These are phyloP conservation scores for Seira musarum DNA, from an alignment of 2,888 invertebrate genomes.

Conservation along the genomic window DNA sequence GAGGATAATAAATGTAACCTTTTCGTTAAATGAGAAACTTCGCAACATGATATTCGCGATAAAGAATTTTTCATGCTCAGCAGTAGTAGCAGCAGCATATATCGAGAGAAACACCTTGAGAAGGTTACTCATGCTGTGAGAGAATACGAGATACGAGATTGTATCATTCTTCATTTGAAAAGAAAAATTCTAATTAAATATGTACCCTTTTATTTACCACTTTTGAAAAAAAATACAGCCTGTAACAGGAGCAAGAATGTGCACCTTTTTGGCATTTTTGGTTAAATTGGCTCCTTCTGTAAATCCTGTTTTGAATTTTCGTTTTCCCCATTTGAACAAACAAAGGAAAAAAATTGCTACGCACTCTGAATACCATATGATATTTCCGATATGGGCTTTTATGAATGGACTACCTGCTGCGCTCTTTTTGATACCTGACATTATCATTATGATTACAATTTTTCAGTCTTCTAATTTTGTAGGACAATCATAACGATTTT, in stretches of 20 bases:
- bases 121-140: constrained; percentile 50
- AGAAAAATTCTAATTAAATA: constrained; percentile 11
- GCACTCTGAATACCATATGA: not conserved
- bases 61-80: constrained; percentile 12
- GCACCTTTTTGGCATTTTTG: not conserved
- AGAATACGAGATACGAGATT: constrained; percentile 41
- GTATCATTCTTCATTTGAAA: constrained; percentile 4
- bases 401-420: not conserved
- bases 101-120: constrained; percentile 42
- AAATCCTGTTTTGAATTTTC: constrained; percentile 3
- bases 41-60: no score
- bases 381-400: constrained; percentile 10
- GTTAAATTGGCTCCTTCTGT: not conserved
- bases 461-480: constrained; percentile 10
- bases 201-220: not conserved
- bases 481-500: constrained; percentile 5
- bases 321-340: not conserved
- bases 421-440: constrained; percentile 9
- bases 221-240: not conserved
- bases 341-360: not conserved
- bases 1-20: not conserved
- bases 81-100: no score
- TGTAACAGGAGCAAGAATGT: no score
- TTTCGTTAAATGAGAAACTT: no score
- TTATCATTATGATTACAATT: constrained; percentile 2